Conservation (phyloP, 2,888 invertebrate species). For the Tenthredo distinguenda region DNA sequence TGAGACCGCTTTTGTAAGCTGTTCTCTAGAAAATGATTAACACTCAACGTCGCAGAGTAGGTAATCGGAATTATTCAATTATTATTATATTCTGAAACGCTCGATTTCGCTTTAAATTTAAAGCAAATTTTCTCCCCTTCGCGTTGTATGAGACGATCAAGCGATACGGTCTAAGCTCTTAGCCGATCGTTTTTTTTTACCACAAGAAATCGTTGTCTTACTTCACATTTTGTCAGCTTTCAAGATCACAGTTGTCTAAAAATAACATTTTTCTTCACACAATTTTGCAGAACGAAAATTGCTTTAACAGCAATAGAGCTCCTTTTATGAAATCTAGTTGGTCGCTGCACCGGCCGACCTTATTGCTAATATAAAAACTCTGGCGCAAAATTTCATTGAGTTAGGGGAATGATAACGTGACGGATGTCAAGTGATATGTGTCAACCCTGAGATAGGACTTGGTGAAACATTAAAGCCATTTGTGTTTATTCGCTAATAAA, state of each 20-base stretch:
- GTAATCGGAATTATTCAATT: not conserved
- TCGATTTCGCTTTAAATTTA: not conserved
- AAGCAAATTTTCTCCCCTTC: not conserved
- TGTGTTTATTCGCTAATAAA: conserved; percentile 7
- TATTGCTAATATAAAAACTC: not conserved
- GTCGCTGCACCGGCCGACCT: not conserved
- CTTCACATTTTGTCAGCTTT: not conserved
- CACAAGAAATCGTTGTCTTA: not conserved
- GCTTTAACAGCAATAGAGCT: not conserved
- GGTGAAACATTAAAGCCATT: conserved; percentile 3
- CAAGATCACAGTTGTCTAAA: not conserved
- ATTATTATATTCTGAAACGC: not conserved
- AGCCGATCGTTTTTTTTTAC: not conserved
- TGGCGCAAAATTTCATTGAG: not conserved
- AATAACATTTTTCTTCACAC: not conserved
- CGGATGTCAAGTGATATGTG: not conserved
- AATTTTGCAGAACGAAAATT: not conserved
- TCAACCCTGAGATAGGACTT: not conserved
- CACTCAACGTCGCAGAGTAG: not conserved
- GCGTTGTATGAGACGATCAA: not conserved
- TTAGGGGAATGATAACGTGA: not conserved
- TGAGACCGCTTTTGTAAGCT: not conserved
- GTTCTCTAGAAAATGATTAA: not conserved
- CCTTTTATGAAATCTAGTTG: not conserved
- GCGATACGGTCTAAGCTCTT: not conserved